A percentile compares a stretch with the other conserved stretches of the same genome.
These are phyloP conservation scores for Selene dorsalis DNA, from an alignment of 2,797 vertebrate species.

Conservation along the genomic window DNA sequence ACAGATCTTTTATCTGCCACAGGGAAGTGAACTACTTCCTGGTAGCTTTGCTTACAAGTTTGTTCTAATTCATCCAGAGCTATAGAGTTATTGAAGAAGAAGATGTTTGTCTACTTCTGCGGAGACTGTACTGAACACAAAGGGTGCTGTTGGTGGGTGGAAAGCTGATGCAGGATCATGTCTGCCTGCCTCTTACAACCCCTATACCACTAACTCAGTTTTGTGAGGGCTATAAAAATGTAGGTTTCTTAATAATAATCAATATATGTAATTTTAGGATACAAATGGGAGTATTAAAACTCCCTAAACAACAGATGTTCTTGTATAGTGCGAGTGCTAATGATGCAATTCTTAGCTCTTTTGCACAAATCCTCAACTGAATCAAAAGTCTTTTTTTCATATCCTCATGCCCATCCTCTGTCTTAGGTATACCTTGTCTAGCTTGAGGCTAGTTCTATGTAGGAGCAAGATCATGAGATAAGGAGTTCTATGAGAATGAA, in stretches of 20 bases:
- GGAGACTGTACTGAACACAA: background rate
- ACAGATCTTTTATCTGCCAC: background rate
- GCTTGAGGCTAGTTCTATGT: slow-evolving; percentile 7
- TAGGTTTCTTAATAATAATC: background rate
- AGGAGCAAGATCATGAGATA: slow-evolving; percentile 13
- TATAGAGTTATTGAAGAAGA: background rate
- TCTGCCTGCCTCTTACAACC: background rate
- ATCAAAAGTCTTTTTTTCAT: background rate
- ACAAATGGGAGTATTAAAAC: background rate
- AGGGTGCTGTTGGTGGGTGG: background rate
- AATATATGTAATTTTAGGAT: background rate
- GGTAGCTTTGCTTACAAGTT: background rate
- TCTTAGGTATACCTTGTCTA: background rate
- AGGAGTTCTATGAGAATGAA: slow-evolving; percentile 11
- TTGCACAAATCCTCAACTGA: background rate
- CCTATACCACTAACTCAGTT: background rate
- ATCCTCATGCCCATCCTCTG: background rate
- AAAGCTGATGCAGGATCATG: background rate
- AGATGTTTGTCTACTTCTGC: background rate
- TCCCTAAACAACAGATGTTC: too few species aligned
- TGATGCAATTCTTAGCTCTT: background rate
- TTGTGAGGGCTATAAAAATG: background rate
- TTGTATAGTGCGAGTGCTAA: background rate
- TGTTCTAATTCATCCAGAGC: background rate
- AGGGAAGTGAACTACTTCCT: slow-evolving; percentile 3